Evolutionary conservation across 2,888 invertebrate species (phyloP), one percentile per base, ranked within the genome.

Genomic region (Rugalucina vietnamica): DNA sequence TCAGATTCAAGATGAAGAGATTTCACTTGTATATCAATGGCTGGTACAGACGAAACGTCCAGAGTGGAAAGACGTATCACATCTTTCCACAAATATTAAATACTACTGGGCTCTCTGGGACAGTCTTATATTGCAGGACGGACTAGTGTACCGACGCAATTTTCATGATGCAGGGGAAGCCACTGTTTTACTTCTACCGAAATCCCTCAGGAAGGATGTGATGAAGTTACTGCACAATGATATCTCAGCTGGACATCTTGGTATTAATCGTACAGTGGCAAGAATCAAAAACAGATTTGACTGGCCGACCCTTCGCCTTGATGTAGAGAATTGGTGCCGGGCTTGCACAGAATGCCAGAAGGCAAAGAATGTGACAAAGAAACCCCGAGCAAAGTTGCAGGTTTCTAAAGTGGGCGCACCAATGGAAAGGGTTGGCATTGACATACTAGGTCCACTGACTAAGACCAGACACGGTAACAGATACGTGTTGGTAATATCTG

Each of bases 241-340:
- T 36, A 70, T 70, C n/a, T 10, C 70, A 18, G 70, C 70, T 36
- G 70, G 34, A 70, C 70, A 70, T 21, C 36, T 70, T 3, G 36
- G 70, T 5, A 29, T 70, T 4, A 70, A n/a, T 70, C 70, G 70
- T 8, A 70, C 70, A 70, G 36, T 36, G 8, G 5, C 70, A 8
- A n/a, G 70, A 29, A 21, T 60, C 8, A n/a, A 60, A 60, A n/a
- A 60, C n/a, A n/a, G 70, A 36, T 70, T 70, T 70, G 14, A 70
- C 24, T 70, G 70, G 39, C 70, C 39, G 8, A 12, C 36, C 24
- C 70, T 70, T 34, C 21, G 39, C 4, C 36, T 36, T 4, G 70
- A 70, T 24, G 36, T 36, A n/a, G 37, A 34, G 39, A n/a, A 32
- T 24, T 70, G 34, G 70, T 70, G 70, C 21, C 8, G 39, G n/a